Evolutionary conservation across 2,113 vertebrate species (phyloP).

Genomic region (Alectura lathami): DNA sequence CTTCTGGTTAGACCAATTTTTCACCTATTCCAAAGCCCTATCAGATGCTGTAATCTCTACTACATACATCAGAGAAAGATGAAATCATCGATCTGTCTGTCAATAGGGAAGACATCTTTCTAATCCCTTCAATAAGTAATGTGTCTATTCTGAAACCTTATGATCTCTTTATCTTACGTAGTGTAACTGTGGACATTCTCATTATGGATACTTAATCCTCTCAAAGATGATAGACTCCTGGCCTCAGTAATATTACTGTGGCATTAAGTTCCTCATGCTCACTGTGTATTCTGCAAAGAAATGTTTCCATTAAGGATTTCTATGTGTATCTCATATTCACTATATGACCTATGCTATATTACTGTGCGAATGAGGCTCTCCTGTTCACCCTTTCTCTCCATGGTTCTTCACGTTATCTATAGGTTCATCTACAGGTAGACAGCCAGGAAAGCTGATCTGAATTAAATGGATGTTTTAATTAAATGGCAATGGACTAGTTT

Average conservation of each 20-base stretch:
- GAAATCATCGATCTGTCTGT: not conserved
- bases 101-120: not conserved
- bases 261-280: not conserved
- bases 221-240: slow-evolving; percentile 21
- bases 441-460: not conserved
- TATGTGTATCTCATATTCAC: not conserved
- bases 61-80: not conserved
- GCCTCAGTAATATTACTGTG: not conserved
- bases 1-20: not conserved
- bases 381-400: not conserved
- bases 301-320: slow-evolving; percentile 11
- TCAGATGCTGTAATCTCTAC: not conserved
- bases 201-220: slow-evolving; percentile 39
- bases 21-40: not conserved
- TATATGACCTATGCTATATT: not conserved
- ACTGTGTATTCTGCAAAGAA: not conserved
- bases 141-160: slow-evolving; percentile 3
- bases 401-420: not conserved
- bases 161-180: slow-evolving; percentile 1
- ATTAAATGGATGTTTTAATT: not conserved
- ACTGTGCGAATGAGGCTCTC: not conserved
- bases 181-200: slow-evolving; percentile 12
- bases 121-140: slow-evolving; percentile 23
- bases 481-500: slow-evolving; percentile 28
- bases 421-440: not conserved